Evolutionary conservation across 1,140 invertebrate genomes (phyloP).

Genomic region (Calycopis cecrops): DNA sequence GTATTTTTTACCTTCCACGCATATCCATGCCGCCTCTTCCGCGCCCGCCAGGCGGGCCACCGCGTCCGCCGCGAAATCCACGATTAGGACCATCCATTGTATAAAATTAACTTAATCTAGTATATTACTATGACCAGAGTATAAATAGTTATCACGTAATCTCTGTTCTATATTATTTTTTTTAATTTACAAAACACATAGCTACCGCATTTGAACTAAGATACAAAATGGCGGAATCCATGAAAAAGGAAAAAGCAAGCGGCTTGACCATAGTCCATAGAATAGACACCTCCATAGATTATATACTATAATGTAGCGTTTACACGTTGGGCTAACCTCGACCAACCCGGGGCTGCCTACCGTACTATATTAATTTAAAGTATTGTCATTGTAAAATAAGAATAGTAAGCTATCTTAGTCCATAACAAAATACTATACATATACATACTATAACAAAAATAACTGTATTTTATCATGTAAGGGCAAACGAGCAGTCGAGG

Average conservation of each 20-base stretch:
- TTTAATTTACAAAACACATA: neutral
- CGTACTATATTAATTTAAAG: too few species aligned
- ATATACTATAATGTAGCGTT: too few species aligned
- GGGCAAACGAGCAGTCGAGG: too few species aligned
- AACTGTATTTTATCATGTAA: too few species aligned
- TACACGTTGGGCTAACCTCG: too few species aligned
- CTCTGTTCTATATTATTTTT: too few species aligned
- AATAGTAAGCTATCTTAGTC: too few species aligned
- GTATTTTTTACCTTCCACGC: constrained; percentile 63
- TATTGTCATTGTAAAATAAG: too few species aligned
- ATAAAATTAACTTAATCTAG: constrained; percentile 6
- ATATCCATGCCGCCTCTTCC: constrained; percentile 62
- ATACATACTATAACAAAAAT: too few species aligned
- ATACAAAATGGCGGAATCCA: neutral
- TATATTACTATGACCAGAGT: neutral
- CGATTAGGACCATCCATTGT: constrained; percentile 56
- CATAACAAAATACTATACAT: too few species aligned
- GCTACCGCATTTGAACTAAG: neutral
- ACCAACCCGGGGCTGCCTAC: too few species aligned
- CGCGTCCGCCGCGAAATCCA: constrained; percentile 60
- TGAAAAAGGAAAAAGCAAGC: neutral
- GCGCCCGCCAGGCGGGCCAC: constrained; percentile 48
- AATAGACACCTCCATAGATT: neutral
- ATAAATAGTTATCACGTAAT: neutral
- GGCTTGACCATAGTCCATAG: neutral